Conservation (phyloP, 2,797 vertebrate species). For the Lepilemur septentrionalis region DNA sequence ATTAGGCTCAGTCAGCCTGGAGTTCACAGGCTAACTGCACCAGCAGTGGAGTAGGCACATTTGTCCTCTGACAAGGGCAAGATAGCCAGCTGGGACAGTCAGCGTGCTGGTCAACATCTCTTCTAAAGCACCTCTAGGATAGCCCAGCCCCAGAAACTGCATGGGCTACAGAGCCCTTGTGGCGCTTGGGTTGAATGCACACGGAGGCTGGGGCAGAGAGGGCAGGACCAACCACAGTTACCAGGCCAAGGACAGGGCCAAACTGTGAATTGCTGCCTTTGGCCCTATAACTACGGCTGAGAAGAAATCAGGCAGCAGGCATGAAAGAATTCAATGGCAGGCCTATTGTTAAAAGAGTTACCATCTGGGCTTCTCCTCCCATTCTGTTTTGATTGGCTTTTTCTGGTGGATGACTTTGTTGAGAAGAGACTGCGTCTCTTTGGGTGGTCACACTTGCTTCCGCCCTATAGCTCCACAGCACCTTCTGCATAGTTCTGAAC, state of each 20-base stretch:
- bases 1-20: not conserved
- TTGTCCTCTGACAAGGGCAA: not conserved
- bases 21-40: not conserved
- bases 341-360: not conserved
- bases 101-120: not conserved
- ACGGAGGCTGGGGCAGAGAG: not conserved
- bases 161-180: not conserved
- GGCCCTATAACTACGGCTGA: not conserved
- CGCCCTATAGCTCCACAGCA: not conserved
- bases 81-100: not conserved
- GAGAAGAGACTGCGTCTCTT: not conserved
- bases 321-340: not conserved
- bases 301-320: not conserved
- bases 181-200: not conserved
- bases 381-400: not conserved
- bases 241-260: not conserved
- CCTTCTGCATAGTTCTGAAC: not conserved
- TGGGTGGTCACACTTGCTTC: not conserved
- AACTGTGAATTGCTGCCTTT: not conserved
- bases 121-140: not conserved
- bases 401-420: not conserved
- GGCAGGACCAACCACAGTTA: not conserved
- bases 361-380: not conserved
- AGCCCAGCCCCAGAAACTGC: no score
- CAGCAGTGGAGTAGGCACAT: fast-evolving